phyloP scores from a whole-genome alignment of 2,113 vertebrate species.

The Sialia sialis region DNA sequence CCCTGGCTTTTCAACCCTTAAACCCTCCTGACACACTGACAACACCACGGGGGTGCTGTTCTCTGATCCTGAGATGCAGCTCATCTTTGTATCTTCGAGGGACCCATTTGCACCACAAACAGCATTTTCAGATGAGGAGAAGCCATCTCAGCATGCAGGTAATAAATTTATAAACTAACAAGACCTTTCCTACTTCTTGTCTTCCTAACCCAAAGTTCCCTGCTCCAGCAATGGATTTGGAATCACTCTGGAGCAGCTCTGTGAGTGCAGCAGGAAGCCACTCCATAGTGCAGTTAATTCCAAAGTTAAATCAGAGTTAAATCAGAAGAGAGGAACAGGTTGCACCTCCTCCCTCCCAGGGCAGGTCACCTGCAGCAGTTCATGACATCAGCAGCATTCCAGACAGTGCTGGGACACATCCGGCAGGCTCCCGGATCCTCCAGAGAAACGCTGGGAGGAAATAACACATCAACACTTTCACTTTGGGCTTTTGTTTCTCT shows the following conservation, averaged over 20 bases:
- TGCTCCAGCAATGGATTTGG: fast-evolving
- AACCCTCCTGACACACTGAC: not conserved
- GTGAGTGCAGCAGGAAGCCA: not conserved
- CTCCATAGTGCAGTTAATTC: fast-evolving
- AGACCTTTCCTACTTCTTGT: not conserved
- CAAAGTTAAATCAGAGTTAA: fast-evolving
- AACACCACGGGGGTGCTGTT: fast-evolving
- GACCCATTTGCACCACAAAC: not conserved
- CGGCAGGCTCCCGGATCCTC: not conserved
- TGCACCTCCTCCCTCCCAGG: not conserved
- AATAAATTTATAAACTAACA: not conserved
- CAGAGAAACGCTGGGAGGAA: not conserved
- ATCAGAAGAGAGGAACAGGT: not conserved
- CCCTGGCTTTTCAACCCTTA: not conserved
- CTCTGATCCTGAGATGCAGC: not conserved
- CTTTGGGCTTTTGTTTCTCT: not conserved
- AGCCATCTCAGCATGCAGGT: not conserved
- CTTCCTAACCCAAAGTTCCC: not conserved
- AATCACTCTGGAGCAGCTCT: not conserved
- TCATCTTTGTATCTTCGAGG: not conserved
- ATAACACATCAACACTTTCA: not conserved
- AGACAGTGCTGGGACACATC: not conserved
- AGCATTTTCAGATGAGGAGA: not conserved
- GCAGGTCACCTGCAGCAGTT: not conserved
- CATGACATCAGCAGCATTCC: fast-evolving